phyloP scores from a whole-genome alignment of 1,140 invertebrate species.

The Drosophila ambigua region DNA sequence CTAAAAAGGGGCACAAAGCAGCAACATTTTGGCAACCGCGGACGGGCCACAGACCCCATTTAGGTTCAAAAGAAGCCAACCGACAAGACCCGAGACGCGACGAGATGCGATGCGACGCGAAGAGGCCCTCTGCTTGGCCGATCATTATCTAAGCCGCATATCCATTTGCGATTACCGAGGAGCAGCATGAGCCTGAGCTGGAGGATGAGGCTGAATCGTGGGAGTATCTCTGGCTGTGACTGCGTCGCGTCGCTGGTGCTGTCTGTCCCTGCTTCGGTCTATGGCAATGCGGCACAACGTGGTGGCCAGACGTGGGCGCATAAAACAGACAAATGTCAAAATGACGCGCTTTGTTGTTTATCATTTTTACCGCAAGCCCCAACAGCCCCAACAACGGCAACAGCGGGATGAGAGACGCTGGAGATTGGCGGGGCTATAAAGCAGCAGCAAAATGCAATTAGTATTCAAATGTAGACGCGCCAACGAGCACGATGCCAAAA shows the following conservation, averaged over 20 bases:
- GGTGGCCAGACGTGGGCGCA: conserved; percentile 72
- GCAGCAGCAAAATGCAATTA: conserved; percentile 69
- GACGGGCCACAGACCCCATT: conserved; percentile 63
- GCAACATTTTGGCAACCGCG: conserved; percentile 60
- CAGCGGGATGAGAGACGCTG: background rate
- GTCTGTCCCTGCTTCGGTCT: no score
- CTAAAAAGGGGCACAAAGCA: conserved; percentile 52
- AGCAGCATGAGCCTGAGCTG: conserved; percentile 15
- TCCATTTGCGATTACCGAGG: conserved; percentile 69
- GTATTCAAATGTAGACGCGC: conserved; percentile 79
- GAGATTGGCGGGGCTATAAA: conserved; percentile 24
- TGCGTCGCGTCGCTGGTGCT: background rate
- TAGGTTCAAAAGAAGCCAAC: conserved; percentile 80
- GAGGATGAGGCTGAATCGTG: conserved; percentile 48
- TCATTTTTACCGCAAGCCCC: conserved; percentile 75
- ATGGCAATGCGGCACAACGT: conserved; percentile 32
- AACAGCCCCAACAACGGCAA: background rate
- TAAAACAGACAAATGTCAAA: conserved; percentile 78
- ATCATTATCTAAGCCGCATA: conserved; percentile 78
- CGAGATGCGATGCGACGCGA: no score
- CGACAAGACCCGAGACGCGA: conserved; percentile 37
- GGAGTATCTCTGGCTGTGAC: conserved; percentile 48
- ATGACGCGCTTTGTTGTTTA: conserved; percentile 82
- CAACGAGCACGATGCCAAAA: conserved; percentile 76
- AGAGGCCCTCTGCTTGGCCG: conserved; percentile 15